These are phyloP conservation scores for Xestia rhomboidea DNA, from an alignment of 2,888 invertebrate genomes.

Conservation along the genomic window DNA sequence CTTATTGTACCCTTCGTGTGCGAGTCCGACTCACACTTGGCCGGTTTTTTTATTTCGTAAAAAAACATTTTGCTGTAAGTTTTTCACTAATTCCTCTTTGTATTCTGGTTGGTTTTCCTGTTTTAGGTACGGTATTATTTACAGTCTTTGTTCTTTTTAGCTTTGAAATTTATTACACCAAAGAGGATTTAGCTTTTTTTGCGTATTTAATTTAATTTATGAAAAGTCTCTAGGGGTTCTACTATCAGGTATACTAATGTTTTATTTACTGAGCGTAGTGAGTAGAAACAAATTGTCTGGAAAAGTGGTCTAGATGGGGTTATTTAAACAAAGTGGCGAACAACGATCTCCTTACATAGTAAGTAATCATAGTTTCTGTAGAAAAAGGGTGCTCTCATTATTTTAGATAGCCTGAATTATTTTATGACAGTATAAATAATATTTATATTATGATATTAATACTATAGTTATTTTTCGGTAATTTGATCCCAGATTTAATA, in stretches of 20 bases:
- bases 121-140: conserved; percentile 4
- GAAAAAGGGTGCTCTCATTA: not conserved
- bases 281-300: too few relatives aligned
- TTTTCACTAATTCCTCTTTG: not conserved
- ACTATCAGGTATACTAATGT: too few relatives aligned
- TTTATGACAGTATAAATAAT: conserved; percentile 16
- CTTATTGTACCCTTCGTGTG: too few relatives aligned
- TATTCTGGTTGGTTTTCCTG: not conserved
- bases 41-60: not conserved
- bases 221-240: not conserved
- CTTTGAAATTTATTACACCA: conserved; percentile 32
- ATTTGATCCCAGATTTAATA: not conserved
- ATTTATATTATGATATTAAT: not conserved
- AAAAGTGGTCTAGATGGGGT: not conserved
- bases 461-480: not conserved
- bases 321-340: not conserved
- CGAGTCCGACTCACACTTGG: too few relatives aligned
- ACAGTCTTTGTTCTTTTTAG: conserved; percentile 28
- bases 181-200: conserved; percentile 21
- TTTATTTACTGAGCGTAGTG: not conserved
- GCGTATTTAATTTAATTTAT: conserved; percentile 3
- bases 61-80: not conserved
- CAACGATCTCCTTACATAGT: not conserved
- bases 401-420: conserved; percentile 19
- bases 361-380: not conserved